Conservation (phyloP, 2,888 invertebrate genomes). For the Elysia crispata region DNA sequence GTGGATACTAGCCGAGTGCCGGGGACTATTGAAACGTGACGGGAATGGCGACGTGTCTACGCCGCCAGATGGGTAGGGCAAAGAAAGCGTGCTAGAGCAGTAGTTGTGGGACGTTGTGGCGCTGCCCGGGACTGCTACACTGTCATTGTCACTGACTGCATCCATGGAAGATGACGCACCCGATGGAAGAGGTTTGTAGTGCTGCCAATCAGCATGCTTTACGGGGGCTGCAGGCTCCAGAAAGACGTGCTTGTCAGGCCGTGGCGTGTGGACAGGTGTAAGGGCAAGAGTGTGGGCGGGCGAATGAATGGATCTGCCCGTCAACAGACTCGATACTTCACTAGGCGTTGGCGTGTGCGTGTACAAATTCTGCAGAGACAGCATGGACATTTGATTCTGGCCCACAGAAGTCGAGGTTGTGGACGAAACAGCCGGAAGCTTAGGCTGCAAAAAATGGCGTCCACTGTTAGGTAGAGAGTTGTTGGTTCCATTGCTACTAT, state of each 20-base stretch:
- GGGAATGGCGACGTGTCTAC: constrained; percentile 68
- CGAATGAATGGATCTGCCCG: constrained; percentile 57
- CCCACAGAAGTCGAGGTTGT: neutral
- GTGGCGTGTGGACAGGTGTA: constrained; percentile 59
- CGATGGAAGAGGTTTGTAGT: constrained; percentile 67
- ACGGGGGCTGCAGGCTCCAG: constrained; percentile 65
- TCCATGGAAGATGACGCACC: constrained; percentile 48
- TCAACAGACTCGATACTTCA: constrained; percentile 68
- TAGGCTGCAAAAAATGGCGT: too few relatives aligned
- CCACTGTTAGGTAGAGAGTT: neutral
- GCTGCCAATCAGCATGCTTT: constrained; percentile 67
- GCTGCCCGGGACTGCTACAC: constrained; percentile 56
- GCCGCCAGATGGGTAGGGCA: constrained; percentile 70
- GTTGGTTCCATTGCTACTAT: neutral
- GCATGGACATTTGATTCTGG: constrained; percentile 3
- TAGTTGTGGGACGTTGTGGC: constrained; percentile 61
- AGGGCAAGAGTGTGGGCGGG: constrained; percentile 53
- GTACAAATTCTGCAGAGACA: constrained; percentile 56
- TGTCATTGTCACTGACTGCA: constrained; percentile 56
- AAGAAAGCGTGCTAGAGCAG: constrained; percentile 54
- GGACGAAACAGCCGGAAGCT: too few relatives aligned
- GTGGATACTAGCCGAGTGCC: constrained; percentile 70
- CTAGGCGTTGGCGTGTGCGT: constrained; percentile 72
- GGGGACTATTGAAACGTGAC: constrained; percentile 73
- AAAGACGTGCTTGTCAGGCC: constrained; percentile 63